These are phyloP conservation scores for Pseudorhombus dupliciocellatus DNA, from an alignment of 2,113 vertebrate species.

Conservation along the genomic window DNA sequence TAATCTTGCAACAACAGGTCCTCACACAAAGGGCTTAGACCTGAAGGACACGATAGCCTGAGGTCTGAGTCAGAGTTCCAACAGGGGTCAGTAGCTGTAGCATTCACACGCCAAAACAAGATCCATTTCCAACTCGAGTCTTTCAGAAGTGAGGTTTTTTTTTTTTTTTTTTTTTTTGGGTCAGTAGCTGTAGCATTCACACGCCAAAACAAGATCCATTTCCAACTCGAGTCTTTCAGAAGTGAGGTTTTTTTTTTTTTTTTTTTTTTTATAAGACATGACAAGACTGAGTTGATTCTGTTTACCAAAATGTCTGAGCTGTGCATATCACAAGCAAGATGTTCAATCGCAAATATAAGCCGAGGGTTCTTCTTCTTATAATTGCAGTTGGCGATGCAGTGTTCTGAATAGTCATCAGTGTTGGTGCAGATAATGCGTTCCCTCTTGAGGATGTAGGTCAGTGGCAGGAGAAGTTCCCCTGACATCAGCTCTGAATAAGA, in stretches of 20 bases:
- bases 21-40: slow-evolving; percentile 56
- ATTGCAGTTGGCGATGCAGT: background rate
- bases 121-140: background rate
- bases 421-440: slow-evolving; percentile 4
- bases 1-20: slow-evolving; percentile 70
- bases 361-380: background rate
- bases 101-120: background rate
- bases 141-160: background rate
- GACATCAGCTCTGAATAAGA: slow-evolving; percentile 62
- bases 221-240: background rate
- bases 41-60: slow-evolving; percentile 44
- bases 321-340: background rate
- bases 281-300: background rate
- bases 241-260: background rate
- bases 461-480: slow-evolving; percentile 25
- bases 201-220: background rate
- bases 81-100: background rate
- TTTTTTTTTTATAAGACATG: no score
- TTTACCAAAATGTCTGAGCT: background rate
- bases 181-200: background rate
- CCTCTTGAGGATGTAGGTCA: slow-evolving; percentile 66
- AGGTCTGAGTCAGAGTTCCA: slow-evolving; percentile 6
- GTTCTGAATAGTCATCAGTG: background rate
- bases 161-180: no score
- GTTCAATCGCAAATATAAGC: no score